Evolutionary conservation across 2,888 invertebrate species (phyloP).

Genomic region (Gryllus longicercus): DNA sequence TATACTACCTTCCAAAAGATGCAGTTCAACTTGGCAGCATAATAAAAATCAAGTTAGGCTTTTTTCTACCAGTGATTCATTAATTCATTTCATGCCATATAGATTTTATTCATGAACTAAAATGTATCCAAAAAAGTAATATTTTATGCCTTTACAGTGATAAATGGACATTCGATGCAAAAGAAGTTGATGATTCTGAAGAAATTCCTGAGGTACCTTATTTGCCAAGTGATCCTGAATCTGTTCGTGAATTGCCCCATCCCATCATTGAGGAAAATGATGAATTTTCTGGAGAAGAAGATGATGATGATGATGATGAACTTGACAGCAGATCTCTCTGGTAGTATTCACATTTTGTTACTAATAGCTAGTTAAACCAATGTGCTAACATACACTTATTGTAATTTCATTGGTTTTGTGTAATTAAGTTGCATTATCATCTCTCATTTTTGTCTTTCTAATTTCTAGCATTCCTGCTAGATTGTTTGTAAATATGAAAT

Average conservation of each 20-base stretch:
- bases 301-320: neutral
- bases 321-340: neutral
- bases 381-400: neutral
- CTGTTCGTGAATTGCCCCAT: constrained; percentile 31
- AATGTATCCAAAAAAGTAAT: neutral
- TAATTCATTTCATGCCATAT: no score
- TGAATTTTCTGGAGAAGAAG: constrained; percentile 1
- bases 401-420: no score
- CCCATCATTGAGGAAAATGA: constrained; percentile 28
- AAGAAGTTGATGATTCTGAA: neutral
- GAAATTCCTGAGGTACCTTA: constrained; percentile 28
- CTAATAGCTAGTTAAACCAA: neutral
- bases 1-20: no score
- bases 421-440: no score
- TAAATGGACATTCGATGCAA: constrained; percentile 28
- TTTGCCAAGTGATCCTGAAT: constrained; percentile 28
- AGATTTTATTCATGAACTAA: no score
- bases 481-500: neutral
- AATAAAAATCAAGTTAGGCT: no score
- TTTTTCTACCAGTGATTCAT: no score
- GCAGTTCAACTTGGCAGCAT: no score
- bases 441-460: no score
- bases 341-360: neutral
- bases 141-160: constrained; percentile 3
- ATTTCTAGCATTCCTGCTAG: no score